A percentile compares a stretch with the other conserved stretches of the same genome.
Evolutionary conservation across 2,888 invertebrate species (phyloP).

Genomic region (Autographa gamma): DNA sequence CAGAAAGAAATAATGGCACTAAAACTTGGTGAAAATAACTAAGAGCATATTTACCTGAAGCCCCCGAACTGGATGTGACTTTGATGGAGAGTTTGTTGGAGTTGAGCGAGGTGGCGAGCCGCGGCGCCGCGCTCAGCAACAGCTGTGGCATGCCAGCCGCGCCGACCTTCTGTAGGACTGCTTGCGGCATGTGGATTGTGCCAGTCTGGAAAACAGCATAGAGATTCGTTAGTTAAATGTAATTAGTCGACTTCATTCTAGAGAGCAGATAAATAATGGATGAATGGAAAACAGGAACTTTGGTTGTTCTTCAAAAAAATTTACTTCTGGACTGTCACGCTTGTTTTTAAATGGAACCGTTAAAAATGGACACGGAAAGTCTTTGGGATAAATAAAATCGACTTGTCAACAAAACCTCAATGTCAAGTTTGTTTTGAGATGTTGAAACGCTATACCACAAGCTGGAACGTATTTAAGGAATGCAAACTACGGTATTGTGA

Average conservation of each 20-base stretch:
- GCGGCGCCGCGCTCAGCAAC: conserved; percentile 82
- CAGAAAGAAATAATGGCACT: too few relatives aligned
- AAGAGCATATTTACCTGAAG: conserved; percentile 70
- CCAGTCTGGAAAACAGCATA: conserved; percentile 81
- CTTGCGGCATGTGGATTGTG: conserved; percentile 89
- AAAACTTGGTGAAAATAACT: background rate
- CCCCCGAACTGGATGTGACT: conserved; percentile 87
- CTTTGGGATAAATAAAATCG: too few relatives aligned
- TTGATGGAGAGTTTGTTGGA: conserved; percentile 92
- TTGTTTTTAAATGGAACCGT: too few relatives aligned
- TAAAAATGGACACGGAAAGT: too few relatives aligned
- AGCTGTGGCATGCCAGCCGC: conserved; percentile 84
- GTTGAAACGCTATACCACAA: conserved; percentile 15
- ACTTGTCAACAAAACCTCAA: background rate
- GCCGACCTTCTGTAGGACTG: conserved; percentile 85
- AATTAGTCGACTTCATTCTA: too few relatives aligned
- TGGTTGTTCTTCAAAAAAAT: too few relatives aligned
- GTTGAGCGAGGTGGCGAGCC: conserved; percentile 81
- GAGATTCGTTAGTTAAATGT: background rate
- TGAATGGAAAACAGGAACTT: too few relatives aligned
- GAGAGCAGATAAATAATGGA: too few relatives aligned
- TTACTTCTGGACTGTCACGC: too few relatives aligned
- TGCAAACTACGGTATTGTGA: conserved; percentile 34
- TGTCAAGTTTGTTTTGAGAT: background rate
- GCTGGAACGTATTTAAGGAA: conserved; percentile 23